Base-by-base conservation (phyloP, 2,888 invertebrate genomes). In the Sisyra terminalis region DNA sequence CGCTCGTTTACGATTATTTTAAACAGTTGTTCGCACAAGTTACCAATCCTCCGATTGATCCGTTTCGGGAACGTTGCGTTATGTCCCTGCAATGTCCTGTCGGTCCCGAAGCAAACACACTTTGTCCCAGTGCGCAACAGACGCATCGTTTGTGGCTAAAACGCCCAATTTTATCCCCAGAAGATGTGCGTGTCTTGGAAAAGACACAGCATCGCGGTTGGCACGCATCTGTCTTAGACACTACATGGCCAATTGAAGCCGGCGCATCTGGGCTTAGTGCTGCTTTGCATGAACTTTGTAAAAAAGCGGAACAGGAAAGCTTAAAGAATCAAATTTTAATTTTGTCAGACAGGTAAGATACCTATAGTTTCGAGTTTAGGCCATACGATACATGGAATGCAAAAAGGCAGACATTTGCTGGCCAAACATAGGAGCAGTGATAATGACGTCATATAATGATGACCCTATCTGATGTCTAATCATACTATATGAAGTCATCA, bases 41-140 rank as follows among this genome's bases (percentile, higher is more conserved):
- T 52, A 98, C 98, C 52, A 98, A 98, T 69, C 98, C 98, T 4
- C 98, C 98, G 3, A 97, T 98, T 51, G 98, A 98, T 70, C 98
- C 98, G 30, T 97, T 98, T 75, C 71, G 94, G 53, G 98, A 98
- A 67, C 92, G 90, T 65, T 87, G 97, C 50, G 96, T 98, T 46
- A 98, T 98, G 97, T 94, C 96, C 0, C 69, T 98, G 61, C 80
- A 89, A 48, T 96, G 96, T 57, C 97, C 97, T 0, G 79, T 98
- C 54, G 98, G 98, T 0, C 98, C 98, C 0, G 92, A 90, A 54
- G 83, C 84, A 3, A 98, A 98, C 64, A 83, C 98, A 45, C 67
- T 98, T 50, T 75, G 87, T 55, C 96, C 97, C 6, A 82, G 79
- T 55, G 78, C 86, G 0, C 70, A 78, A 53, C 93, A 96, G 66